Conservation (phyloP, 2,888 invertebrate species). For the Eulithis prunata region DNA sequence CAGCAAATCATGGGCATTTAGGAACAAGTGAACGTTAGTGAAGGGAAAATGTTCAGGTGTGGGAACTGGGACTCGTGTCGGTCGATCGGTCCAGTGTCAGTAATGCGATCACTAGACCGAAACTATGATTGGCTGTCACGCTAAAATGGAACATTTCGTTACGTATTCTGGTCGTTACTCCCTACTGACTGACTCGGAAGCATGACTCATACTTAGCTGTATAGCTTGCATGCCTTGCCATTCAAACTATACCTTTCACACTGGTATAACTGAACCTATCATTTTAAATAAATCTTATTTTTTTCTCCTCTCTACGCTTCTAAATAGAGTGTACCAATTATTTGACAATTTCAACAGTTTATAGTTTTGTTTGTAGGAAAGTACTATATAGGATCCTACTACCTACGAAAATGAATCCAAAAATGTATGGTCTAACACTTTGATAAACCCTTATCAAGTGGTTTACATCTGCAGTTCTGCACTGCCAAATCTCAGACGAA, state of each 20-base stretch:
- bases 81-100: slow-evolving; percentile 40
- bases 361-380: no score
- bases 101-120: slow-evolving; percentile 51
- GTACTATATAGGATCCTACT: no score
- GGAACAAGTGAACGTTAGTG: slow-evolving; percentile 19
- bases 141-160: slow-evolving; percentile 51
- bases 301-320: no score
- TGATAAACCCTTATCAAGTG: neutral
- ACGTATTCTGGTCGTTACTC: slow-evolving; percentile 52
- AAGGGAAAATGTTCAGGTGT: slow-evolving; percentile 26
- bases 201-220: slow-evolving; percentile 25
- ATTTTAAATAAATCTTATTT: neutral
- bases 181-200: slow-evolving; percentile 10
- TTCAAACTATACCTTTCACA: slow-evolving; percentile 21
- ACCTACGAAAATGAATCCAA: no score
- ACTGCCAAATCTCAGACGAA: slow-evolving; percentile 8
- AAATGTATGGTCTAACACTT: no score
- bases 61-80: slow-evolving; percentile 39
- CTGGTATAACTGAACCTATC: slow-evolving; percentile 2
- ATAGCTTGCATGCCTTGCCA: slow-evolving; percentile 3
- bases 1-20: slow-evolving; percentile 3
- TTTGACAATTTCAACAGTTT: no score
- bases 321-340: no score
- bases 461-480: neutral
- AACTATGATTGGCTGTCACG: slow-evolving; percentile 49